Conservation (phyloP, 2,888 invertebrate species). For the Lymantria monacha region DNA sequence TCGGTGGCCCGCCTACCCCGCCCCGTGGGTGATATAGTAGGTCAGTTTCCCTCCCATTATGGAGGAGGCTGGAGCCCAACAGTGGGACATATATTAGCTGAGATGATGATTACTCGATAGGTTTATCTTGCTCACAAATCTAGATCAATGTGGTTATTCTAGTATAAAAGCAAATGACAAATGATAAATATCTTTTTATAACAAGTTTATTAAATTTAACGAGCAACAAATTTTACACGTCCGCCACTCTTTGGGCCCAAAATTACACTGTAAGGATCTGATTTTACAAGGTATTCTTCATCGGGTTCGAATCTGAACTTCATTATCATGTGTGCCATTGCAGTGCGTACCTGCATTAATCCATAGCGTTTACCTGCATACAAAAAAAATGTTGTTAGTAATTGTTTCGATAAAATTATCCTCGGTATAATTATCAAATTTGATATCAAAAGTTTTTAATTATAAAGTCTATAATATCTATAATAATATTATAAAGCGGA, state of each 20-base stretch:
- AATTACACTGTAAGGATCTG: slow-evolving; percentile 52
- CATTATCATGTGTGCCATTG: slow-evolving; percentile 52
- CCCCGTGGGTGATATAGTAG: too few species aligned
- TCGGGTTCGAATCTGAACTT: slow-evolving; percentile 47
- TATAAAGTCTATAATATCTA: too few species aligned
- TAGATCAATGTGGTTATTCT: too few species aligned
- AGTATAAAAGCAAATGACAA: background rate
- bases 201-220: slow-evolving; percentile 20
- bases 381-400: background rate
- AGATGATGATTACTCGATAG: too few species aligned
- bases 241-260: slow-evolving; percentile 48
- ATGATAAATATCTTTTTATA: background rate
- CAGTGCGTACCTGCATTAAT: slow-evolving; percentile 61
- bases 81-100: too few species aligned
- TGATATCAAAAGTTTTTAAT: too few species aligned
- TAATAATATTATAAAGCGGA: too few species aligned
- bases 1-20: too few species aligned
- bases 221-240: slow-evolving; percentile 48
- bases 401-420: background rate
- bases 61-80: too few species aligned
- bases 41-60: too few species aligned
- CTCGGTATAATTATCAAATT: too few species aligned
- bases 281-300: slow-evolving; percentile 36
- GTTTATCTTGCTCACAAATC: too few species aligned
- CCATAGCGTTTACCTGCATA: slow-evolving; percentile 66